These are phyloP conservation scores for Trematomus bernacchii DNA, from an alignment of 2,797 vertebrate species.

Conservation along the genomic window DNA sequence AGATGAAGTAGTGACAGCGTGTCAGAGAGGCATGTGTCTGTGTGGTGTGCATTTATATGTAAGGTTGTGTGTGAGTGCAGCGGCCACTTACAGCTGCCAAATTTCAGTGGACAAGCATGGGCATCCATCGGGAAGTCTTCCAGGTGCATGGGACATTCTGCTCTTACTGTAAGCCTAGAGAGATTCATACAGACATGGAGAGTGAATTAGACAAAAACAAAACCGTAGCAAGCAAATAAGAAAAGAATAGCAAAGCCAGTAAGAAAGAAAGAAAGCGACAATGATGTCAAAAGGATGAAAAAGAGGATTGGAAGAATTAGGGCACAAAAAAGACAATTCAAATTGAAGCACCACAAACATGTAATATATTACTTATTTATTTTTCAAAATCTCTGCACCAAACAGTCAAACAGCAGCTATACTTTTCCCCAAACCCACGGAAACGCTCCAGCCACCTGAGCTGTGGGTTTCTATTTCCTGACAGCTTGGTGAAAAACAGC, in stretches of 20 bases:
- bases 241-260: not conserved
- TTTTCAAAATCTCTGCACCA: constrained; percentile 17
- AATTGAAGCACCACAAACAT: constrained; percentile 27
- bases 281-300: not conserved
- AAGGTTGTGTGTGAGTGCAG: constrained; percentile 15
- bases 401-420: constrained; percentile 38
- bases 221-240: not conserved
- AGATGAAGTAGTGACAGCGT: constrained; percentile 28
- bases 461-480: constrained; percentile 67
- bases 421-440: constrained; percentile 34
- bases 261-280: not conserved
- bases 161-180: constrained; percentile 95
- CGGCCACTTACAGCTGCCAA: constrained; percentile 97
- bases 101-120: constrained; percentile 98
- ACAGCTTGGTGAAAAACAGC: constrained; percentile 80
- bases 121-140: constrained; percentile 99
- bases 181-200: constrained; percentile 36
- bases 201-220: constrained; percentile 5
- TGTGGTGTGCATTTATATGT: not conserved
- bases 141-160: constrained; percentile 99
- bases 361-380: not conserved
- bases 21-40: constrained; percentile 15
- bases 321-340: constrained; percentile 5
- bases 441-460: constrained; percentile 63
- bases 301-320: constrained; percentile 8